Evolutionary conservation across 2,113 vertebrate species (phyloP).

Genomic region (Barnardius zonarius): DNA sequence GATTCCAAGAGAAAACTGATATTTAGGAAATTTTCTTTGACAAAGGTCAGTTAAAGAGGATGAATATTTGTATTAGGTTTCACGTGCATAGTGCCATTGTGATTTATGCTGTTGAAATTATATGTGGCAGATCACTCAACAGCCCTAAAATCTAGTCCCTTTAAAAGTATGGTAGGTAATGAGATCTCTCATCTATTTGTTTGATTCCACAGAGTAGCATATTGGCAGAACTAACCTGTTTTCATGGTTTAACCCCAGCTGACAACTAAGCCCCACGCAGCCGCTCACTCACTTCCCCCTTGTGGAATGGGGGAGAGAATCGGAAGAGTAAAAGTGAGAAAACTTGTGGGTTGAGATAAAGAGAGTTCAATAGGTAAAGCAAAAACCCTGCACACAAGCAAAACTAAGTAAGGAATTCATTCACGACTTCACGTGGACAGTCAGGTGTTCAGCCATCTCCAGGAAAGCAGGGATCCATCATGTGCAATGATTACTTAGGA

Average conservation of each 20-base stretch:
- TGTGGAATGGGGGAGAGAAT: background rate
- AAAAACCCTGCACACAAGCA: background rate
- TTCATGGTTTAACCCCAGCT: background rate
- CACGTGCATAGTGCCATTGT: background rate
- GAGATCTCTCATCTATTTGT: background rate
- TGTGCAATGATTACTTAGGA: accelerated
- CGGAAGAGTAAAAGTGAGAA: background rate
- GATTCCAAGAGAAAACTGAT: background rate
- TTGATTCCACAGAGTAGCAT: background rate
- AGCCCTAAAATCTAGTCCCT: background rate
- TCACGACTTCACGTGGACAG: background rate
- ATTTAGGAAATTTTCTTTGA: background rate
- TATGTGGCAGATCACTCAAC: background rate
- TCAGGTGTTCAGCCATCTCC: background rate
- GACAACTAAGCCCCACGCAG: background rate
- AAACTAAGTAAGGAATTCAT: background rate
- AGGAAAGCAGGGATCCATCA: background rate
- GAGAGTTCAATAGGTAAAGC: background rate
- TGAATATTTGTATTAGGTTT: background rate
- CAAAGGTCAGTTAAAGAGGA: background rate
- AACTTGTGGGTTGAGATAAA: background rate
- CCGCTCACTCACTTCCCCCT: background rate
- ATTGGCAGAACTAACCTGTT: background rate
- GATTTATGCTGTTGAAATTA: slow-evolving; percentile 9
- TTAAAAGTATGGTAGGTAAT: background rate